phyloP scores from a whole-genome alignment of 1,140 invertebrate genomes.

The Nomia melanderi region DNA sequence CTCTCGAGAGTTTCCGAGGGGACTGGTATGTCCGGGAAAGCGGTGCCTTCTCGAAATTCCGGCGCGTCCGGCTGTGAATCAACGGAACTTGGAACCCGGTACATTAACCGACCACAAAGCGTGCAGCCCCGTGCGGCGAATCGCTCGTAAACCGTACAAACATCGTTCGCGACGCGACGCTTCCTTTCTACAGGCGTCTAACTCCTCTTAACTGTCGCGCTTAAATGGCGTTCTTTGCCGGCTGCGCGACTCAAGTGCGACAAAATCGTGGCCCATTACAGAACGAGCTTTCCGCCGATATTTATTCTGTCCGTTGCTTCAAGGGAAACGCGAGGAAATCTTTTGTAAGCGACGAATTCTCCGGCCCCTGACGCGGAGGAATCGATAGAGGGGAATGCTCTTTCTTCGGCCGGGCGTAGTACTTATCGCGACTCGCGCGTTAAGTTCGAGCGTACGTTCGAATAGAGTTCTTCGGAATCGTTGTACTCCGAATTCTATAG shows the following conservation, averaged over 20 bases:
- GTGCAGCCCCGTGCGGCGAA: constrained; percentile 46
- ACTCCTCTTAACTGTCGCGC: constrained; percentile 63
- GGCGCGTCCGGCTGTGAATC: constrained; percentile 43
- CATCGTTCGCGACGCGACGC: constrained; percentile 57
- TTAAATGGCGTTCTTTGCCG: constrained; percentile 65
- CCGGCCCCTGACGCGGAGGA: neutral
- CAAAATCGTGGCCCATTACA: constrained; percentile 53
- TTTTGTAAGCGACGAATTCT: constrained; percentile 1
- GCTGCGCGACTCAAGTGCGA: constrained; percentile 36
- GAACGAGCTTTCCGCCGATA: constrained; percentile 42
- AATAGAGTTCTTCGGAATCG: neutral
- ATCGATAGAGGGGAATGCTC: constrained; percentile 20
- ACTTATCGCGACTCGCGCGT: constrained; percentile 18
- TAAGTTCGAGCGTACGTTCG: neutral
- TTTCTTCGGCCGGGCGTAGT: neutral
- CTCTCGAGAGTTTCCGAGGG: constrained; percentile 33
- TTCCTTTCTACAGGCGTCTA: constrained; percentile 58
- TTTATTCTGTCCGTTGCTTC: constrained; percentile 35
- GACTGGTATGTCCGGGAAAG: constrained; percentile 11
- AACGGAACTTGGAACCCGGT: constrained; percentile 64
- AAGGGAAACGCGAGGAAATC: neutral
- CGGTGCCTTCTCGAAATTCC: constrained; percentile 47
- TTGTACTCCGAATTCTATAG: too few relatives aligned
- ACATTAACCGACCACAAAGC: constrained; percentile 66
- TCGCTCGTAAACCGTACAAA: constrained; percentile 68